A percentile compares a stretch with the other conserved stretches of the same genome.
These are phyloP conservation scores for Drosophila longiperda DNA, from an alignment of 2,888 invertebrate species.

Conservation along the genomic window DNA sequence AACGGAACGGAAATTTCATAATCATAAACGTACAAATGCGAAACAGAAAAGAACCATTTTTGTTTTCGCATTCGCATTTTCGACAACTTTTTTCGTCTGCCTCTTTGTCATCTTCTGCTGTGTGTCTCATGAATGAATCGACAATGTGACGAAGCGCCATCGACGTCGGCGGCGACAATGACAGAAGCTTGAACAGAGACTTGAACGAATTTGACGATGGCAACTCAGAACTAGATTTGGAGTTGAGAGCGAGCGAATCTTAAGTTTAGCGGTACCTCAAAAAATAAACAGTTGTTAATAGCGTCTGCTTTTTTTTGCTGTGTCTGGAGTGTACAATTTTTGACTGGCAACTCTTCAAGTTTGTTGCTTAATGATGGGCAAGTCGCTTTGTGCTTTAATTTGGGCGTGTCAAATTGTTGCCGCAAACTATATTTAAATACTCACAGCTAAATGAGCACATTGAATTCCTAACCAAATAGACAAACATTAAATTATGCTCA, in stretches of 20 bases:
- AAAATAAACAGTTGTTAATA: constrained; percentile 75
- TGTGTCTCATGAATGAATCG: constrained; percentile 59
- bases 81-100: constrained; percentile 44
- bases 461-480: constrained; percentile 22
- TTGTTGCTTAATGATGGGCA: constrained; percentile 39
- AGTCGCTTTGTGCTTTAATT: constrained; percentile 33
- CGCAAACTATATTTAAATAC: constrained; percentile 33
- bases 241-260: constrained; percentile 38
- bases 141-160: constrained; percentile 19
- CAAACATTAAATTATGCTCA: constrained; percentile 18
- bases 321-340: constrained; percentile 13
- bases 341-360: constrained; percentile 20
- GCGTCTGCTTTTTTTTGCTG: constrained; percentile 27
- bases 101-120: background rate
- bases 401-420: constrained; percentile 50
- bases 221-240: constrained; percentile 39
- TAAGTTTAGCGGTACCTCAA: constrained; percentile 65
- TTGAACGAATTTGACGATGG: constrained; percentile 19
- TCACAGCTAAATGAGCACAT: constrained; percentile 17
- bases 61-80: constrained; percentile 44
- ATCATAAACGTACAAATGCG: constrained; percentile 57
- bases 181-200: background rate
- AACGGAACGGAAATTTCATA: constrained; percentile 75
- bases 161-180: background rate
- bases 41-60: constrained; percentile 48